phyloP scores from a whole-genome alignment of 2,888 invertebrate species.

The Ischnura elegans region DNA sequence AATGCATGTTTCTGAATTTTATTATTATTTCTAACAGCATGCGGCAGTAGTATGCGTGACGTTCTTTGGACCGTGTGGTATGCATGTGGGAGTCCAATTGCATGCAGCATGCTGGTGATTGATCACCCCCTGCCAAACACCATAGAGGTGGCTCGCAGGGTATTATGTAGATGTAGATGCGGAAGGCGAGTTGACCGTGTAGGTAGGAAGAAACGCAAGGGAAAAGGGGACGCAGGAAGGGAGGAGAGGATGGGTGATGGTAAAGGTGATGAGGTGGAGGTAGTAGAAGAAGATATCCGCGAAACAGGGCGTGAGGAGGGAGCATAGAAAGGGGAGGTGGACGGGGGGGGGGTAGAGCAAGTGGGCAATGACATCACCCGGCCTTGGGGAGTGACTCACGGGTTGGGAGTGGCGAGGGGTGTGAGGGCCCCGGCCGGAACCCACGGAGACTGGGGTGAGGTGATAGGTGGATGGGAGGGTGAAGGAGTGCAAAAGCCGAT shows the following conservation, averaged over 20 bases:
- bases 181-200: neutral
- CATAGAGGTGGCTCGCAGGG: too few relatives aligned
- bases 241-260: neutral
- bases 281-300: neutral
- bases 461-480: neutral
- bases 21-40: too few relatives aligned
- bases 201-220: neutral
- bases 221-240: neutral
- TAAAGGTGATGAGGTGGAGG: neutral
- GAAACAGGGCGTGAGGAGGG: neutral
- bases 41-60: too few relatives aligned
- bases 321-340: neutral
- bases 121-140: too few relatives aligned
- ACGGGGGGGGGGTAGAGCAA: neutral
- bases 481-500: neutral
- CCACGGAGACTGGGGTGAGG: neutral
- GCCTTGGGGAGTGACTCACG: constrained; percentile 50
- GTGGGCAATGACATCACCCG: constrained; percentile 58
- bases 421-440: neutral
- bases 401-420: neutral
- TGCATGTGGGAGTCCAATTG: too few relatives aligned
- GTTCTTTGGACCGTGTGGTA: too few relatives aligned
- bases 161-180: too few relatives aligned
- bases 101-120: too few relatives aligned
- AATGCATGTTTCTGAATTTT: too few relatives aligned